Conservation (phyloP, 2,797 vertebrate species). For the Pangasius sanitwongsei region DNA sequence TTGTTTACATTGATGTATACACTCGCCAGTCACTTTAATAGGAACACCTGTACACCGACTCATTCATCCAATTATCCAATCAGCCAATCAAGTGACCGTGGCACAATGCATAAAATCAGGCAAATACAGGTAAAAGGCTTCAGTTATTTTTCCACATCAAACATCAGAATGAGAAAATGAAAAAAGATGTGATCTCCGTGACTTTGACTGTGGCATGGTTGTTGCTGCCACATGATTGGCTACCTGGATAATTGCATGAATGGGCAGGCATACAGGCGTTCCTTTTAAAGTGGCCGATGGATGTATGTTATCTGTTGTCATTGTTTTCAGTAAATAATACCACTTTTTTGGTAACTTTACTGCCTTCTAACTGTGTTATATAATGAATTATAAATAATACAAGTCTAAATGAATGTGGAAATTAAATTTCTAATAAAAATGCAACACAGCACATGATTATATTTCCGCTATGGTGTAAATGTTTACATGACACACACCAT, state of each 20-base stretch:
- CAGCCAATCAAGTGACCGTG: not conserved
- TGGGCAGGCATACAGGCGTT: not conserved
- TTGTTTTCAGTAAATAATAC: not conserved
- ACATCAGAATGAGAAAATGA: not conserved
- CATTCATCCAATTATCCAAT: not conserved
- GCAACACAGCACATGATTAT: not conserved
- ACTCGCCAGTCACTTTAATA: not conserved
- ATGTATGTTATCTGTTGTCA: not conserved
- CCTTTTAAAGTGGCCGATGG: not conserved
- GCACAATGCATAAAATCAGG: not conserved
- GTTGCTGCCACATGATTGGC: not conserved
- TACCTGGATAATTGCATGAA: not conserved
- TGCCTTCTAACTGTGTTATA: not conserved
- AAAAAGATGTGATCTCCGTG: not conserved
- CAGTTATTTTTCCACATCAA: not conserved
- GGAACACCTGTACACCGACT: not conserved
- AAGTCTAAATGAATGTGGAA: not conserved
- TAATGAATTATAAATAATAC: not conserved
- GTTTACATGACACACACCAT: not conserved
- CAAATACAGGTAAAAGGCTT: not conserved
- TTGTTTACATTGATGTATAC: not conserved
- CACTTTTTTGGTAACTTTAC: not conserved
- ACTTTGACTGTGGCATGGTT: not conserved
- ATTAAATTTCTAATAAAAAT: not conserved
- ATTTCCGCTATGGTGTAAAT: conserved; percentile 23